These are phyloP conservation scores for Pristionchus pacificus DNA, from an alignment of 1,140 invertebrate genomes.

Conservation along the genomic window DNA sequence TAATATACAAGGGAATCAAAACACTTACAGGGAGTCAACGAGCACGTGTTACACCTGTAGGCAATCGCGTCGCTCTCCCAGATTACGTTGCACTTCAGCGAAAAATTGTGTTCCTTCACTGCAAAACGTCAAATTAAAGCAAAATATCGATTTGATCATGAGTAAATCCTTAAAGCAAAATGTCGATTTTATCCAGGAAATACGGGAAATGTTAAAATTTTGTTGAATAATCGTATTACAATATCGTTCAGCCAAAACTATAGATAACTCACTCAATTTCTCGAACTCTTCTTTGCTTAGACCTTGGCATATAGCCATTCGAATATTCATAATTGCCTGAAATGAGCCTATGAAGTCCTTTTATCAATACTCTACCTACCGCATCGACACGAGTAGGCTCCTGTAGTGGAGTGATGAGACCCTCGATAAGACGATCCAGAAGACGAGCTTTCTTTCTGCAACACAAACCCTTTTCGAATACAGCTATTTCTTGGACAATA, in stretches of 20 bases:
- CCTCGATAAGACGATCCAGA: too few relatives aligned
- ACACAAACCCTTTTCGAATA: too few relatives aligned
- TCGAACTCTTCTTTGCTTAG: constrained; percentile 11
- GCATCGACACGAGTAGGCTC: too few relatives aligned
- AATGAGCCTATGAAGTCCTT: too few relatives aligned
- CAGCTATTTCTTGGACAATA: too few relatives aligned
- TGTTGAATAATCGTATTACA: background rate
- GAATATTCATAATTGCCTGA: too few relatives aligned
- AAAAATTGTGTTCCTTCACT: constrained; percentile 22
- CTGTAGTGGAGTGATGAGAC: too few relatives aligned
- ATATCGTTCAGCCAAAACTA: background rate
- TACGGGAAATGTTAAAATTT: background rate
- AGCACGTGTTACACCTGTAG: constrained; percentile 29
- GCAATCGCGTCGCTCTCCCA: constrained; percentile 32
- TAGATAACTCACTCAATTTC: constrained; percentile 14
- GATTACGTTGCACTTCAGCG: constrained; percentile 28
- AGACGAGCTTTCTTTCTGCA: too few relatives aligned
- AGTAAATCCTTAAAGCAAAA: background rate
- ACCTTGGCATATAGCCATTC: constrained; percentile 11
- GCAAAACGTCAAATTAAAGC: too few relatives aligned
- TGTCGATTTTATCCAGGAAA: background rate
- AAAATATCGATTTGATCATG: too few relatives aligned
- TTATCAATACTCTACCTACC: too few relatives aligned
- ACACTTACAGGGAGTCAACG: constrained; percentile 28
- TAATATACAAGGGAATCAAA: too few relatives aligned